Percentiles rank a stretch among this genome's conserved stretches.
Evolutionary conservation across 2,113 vertebrate genomes (phyloP).

Genomic region (Polypterus bichir): DNA sequence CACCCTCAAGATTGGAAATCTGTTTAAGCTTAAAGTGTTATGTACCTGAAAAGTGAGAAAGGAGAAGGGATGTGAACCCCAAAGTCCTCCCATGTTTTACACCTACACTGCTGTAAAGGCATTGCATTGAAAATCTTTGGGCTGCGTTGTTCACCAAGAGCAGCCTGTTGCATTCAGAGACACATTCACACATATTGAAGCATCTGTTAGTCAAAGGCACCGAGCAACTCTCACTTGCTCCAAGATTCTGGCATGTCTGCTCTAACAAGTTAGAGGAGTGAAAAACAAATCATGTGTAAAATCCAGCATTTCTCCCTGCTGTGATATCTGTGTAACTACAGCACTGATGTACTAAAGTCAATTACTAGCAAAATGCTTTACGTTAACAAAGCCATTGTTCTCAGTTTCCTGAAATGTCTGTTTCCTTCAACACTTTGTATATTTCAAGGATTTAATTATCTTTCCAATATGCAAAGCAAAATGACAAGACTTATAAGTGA

Average conservation of each 20-base stretch:
- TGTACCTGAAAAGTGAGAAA: too few relatives aligned
- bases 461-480: too few relatives aligned
- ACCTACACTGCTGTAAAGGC: background rate
- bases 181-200: background rate
- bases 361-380: constrained; percentile 32
- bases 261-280: constrained; percentile 28
- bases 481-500: too few relatives aligned
- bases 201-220: constrained; percentile 8
- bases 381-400: constrained; percentile 46
- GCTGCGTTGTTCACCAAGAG: background rate
- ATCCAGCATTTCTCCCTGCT: constrained; percentile 24
- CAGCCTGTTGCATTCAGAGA: background rate
- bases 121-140: background rate
- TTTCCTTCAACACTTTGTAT: constrained; percentile 21
- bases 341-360: constrained; percentile 28
- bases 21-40: too few relatives aligned
- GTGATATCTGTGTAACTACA: constrained; percentile 33
- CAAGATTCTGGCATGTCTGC: constrained; percentile 29
- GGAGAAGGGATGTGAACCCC: too few relatives aligned
- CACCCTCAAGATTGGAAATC: too few relatives aligned
- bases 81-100: background rate
- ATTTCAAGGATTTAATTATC: constrained; percentile 15
- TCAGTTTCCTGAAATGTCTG: constrained; percentile 29
- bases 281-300: constrained; percentile 43
- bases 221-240: constrained; percentile 21